phyloP scores from a whole-genome alignment of 2,888 invertebrate species.

The Herminia tarsipennalis region DNA sequence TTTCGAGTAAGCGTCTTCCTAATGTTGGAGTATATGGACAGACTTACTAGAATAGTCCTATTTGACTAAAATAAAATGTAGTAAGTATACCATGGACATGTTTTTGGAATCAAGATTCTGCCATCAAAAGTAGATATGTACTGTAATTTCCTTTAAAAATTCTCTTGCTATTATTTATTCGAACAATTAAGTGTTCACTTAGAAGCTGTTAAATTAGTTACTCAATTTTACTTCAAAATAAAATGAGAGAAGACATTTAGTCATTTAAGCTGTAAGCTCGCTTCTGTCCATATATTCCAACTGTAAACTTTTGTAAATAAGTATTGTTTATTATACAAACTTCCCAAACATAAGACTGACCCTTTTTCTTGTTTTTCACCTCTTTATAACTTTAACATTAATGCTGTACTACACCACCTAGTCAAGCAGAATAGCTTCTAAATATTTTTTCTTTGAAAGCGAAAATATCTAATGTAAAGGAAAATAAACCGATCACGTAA shows the following conservation, averaged over 20 bases:
- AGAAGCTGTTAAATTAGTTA: too few species aligned
- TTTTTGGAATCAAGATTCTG: neutral
- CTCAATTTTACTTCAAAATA: constrained; percentile 1
- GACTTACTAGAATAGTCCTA: constrained; percentile 32
- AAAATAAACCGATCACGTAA: constrained; percentile 77
- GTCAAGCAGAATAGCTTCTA: constrained; percentile 75
- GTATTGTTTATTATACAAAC: constrained; percentile 80
- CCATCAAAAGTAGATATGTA: too few species aligned
- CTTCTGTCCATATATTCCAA: constrained; percentile 40
- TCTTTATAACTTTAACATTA: constrained; percentile 68
- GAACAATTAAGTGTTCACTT: too few species aligned
- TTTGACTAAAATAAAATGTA: constrained; percentile 25
- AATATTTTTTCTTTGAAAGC: constrained; percentile 72
- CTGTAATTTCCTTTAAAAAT: too few species aligned
- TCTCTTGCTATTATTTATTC: too few species aligned
- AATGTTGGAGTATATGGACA: constrained; percentile 43
- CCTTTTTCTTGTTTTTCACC: constrained; percentile 83
- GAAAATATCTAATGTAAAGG: constrained; percentile 73
- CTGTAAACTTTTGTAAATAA: constrained; percentile 76
- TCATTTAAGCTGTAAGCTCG: constrained; percentile 13
- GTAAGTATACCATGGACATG: neutral
- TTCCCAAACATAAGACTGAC: constrained; percentile 86
- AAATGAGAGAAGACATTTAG: constrained; percentile 15
- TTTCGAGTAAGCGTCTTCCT: constrained; percentile 78
- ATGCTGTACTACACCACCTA: constrained; percentile 70